A percentile compares a stretch with the other conserved stretches of the same genome.
Evolutionary conservation across 1,140 invertebrate genomes (phyloP).

Genomic region (Temnothorax nylanderi): DNA sequence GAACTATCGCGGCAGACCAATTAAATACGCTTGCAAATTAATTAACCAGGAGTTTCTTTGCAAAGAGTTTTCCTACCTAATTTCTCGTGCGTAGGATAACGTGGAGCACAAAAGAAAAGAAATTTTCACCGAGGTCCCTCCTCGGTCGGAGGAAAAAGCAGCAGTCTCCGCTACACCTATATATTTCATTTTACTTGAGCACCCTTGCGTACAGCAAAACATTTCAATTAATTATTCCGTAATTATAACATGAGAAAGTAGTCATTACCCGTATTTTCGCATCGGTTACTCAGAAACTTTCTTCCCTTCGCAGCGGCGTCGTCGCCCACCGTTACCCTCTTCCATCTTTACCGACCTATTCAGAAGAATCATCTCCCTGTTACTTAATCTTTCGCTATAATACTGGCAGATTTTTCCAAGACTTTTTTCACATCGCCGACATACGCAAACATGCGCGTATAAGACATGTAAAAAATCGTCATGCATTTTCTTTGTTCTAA

Average conservation of each 20-base stretch:
- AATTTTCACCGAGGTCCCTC: not conserved
- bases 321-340: not conserved
- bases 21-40: slow-evolving; percentile 41
- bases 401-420: not conserved
- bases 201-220: slow-evolving; percentile 67
- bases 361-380: slow-evolving; percentile 8
- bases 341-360: slow-evolving; percentile 18
- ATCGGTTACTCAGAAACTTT: slow-evolving; percentile 73
- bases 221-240: slow-evolving; percentile 81
- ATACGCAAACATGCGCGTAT: not conserved
- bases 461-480: not conserved
- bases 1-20: not conserved
- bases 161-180: not conserved
- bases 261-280: slow-evolving; percentile 78
- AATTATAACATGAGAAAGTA: slow-evolving; percentile 81
- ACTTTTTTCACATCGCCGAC: not conserved
- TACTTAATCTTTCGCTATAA: not conserved
- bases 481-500: not conserved
- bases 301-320: slow-evolving; percentile 1
- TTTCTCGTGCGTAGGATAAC: slow-evolving; percentile 51
- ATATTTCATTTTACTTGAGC: slow-evolving; percentile 75
- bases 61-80: slow-evolving; percentile 62
- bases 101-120: slow-evolving; percentile 30
- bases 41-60: slow-evolving; percentile 56
- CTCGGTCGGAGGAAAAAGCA: not conserved